Evolutionary conservation across 2,113 vertebrate species (phyloP).

Genomic region (Callorhinus ursinus): DNA sequence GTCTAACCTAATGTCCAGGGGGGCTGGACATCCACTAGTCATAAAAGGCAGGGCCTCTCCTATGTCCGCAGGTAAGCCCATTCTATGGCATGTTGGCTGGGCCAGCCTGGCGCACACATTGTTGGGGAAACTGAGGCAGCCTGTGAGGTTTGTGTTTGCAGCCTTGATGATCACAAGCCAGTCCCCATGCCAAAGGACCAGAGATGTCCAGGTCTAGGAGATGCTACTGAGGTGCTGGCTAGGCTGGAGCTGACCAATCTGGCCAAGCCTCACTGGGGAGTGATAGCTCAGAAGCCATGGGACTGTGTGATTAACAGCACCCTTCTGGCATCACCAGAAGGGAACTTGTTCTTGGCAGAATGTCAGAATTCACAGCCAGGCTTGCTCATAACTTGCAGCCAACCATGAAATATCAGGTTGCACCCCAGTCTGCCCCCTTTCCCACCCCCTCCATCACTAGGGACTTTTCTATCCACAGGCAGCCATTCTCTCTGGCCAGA

Average conservation of each 20-base stretch:
- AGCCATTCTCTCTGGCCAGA: neutral
- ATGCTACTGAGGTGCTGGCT: neutral
- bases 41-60: neutral
- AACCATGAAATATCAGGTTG: conserved; percentile 15
- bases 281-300: neutral
- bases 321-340: conserved; percentile 50
- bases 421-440: neutral
- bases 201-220: neutral
- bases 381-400: conserved; percentile 25
- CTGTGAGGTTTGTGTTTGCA: neutral
- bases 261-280: neutral
- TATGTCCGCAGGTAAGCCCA: neutral
- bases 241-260: neutral
- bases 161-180: neutral
- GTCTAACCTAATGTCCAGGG: neutral
- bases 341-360: conserved; percentile 57
- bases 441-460: neutral
- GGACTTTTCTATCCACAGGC: neutral
- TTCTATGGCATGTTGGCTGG: neutral
- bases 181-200: neutral
- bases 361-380: conserved; percentile 67
- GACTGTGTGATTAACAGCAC: conserved; percentile 50
- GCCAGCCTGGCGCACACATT: neutral
- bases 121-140: neutral
- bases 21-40: neutral